A percentile compares a stretch with the other conserved stretches of the same genome.
Evolutionary conservation across 92 coral and sea anemone genomes (phyloP).

Genomic region (Parazoanthus darwini): DNA sequence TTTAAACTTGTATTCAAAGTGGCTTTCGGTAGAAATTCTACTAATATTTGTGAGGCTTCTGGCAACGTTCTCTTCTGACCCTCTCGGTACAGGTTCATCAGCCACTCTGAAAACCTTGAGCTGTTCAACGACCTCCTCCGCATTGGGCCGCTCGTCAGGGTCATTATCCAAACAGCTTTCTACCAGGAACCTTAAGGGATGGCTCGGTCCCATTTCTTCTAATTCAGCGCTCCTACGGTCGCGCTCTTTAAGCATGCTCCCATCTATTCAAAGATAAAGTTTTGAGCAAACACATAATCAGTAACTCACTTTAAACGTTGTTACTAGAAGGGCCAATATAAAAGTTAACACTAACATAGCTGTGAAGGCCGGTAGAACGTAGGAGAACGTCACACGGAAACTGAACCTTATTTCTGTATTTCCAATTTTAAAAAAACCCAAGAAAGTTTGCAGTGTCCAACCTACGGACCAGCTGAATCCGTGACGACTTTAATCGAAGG

Average conservation of each 20-base stretch:
- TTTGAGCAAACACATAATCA: too few species aligned
- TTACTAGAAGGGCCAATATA: too few species aligned
- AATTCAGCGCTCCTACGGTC: slow-evolving; percentile 76
- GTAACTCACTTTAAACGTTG: too few species aligned
- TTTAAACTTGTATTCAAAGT: slow-evolving; percentile 75
- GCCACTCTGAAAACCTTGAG: slow-evolving; percentile 42
- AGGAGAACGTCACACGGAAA: too few species aligned
- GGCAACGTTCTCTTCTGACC: slow-evolving; percentile 25
- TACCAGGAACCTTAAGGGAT: slow-evolving; percentile 72
- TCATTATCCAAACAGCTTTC: slow-evolving; percentile 67
- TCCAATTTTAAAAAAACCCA: too few species aligned
- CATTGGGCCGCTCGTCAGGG: slow-evolving; percentile 74
- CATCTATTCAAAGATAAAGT: slow-evolving; percentile 44
- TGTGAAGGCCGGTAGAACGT: too few species aligned
- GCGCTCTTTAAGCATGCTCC: slow-evolving; percentile 70
- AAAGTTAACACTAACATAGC: too few species aligned
- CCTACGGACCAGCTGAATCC: too few species aligned
- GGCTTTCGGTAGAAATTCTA: slow-evolving; percentile 34
- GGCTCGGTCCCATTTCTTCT: slow-evolving; percentile 82
- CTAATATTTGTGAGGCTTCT: slow-evolving; percentile 27
- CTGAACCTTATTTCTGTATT: too few species aligned
- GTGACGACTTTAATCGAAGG: too few species aligned
- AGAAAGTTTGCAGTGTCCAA: too few species aligned
- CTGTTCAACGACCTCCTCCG: slow-evolving; percentile 50
- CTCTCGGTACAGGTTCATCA: neutral